A percentile compares a stretch with the other conserved stretches of the same genome.
phyloP scores from a whole-genome alignment of 2,888 invertebrate species.

The Caenorhabditis imperialis region DNA sequence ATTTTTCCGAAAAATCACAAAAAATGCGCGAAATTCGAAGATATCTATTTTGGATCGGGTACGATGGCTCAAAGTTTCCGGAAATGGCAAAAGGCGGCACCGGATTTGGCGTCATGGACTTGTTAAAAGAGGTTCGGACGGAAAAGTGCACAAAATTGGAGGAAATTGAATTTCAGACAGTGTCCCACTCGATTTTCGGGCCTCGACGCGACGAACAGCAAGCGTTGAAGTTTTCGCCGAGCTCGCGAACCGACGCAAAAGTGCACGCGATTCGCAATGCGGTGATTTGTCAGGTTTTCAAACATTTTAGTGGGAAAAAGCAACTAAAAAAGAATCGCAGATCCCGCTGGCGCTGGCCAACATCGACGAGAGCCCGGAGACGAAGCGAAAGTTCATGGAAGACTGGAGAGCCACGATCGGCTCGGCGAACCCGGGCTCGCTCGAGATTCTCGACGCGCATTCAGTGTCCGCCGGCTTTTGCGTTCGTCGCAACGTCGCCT shows the following conservation, averaged over 20 bases:
- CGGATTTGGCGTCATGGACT: slow-evolving; percentile 70
- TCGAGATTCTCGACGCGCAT: slow-evolving; percentile 63
- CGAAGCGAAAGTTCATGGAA: slow-evolving; percentile 30
- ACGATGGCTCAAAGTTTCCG: slow-evolving; percentile 71
- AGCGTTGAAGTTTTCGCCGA: slow-evolving; percentile 45
- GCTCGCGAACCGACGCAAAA: slow-evolving; percentile 64
- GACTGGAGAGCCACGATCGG: slow-evolving; percentile 41
- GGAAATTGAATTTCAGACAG: slow-evolving; percentile 14
- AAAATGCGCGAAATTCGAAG: slow-evolving; percentile 50
- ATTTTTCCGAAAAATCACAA: neutral
- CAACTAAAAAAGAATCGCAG: slow-evolving; percentile 6
- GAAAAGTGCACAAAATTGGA: too few relatives aligned
- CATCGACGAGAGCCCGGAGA: slow-evolving; percentile 36
- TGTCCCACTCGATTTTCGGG: slow-evolving; percentile 36
- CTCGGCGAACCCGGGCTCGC: slow-evolving; percentile 19
- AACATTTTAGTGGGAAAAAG: neutral
- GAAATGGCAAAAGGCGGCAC: slow-evolving; percentile 72
- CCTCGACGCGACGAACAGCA: slow-evolving; percentile 1
- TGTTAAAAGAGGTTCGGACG: slow-evolving; percentile 64
- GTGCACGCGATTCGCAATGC: slow-evolving; percentile 68
- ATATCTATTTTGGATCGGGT: slow-evolving; percentile 71
- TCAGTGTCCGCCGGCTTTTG: slow-evolving; percentile 71
- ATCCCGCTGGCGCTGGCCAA: slow-evolving; percentile 44
- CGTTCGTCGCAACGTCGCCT: slow-evolving; percentile 63
- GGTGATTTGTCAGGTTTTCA: slow-evolving; percentile 57